A percentile compares a stretch with the other conserved stretches of the same genome.
These are phyloP conservation scores for Hipposideros larvatus DNA, from an alignment of 2,797 vertebrate species.

Conservation along the genomic window DNA sequence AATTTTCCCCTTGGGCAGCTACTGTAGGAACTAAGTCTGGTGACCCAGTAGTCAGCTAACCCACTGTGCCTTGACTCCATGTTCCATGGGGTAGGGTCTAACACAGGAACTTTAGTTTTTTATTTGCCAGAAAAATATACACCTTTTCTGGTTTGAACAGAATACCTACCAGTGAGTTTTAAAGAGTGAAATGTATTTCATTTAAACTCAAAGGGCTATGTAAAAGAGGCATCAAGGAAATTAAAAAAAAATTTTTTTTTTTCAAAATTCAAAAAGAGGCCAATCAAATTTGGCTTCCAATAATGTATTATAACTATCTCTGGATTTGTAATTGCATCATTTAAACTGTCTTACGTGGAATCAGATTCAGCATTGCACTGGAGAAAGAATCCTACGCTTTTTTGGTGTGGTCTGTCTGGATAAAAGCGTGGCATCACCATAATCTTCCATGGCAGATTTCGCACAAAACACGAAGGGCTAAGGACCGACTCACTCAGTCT, in stretches of 20 bases:
- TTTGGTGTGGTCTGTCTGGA: constrained; percentile 98
- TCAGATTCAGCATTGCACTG: constrained; percentile 99
- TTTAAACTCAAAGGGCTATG: constrained; percentile 54
- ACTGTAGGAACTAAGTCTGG: neutral
- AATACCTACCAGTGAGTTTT: constrained; percentile 32
- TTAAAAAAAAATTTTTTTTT: neutral
- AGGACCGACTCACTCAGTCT: constrained; percentile 98
- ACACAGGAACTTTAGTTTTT: neutral
- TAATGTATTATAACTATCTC: constrained; percentile 25
- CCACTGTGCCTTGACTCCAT: neutral
- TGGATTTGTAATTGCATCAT: constrained; percentile 72
- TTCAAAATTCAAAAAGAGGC: neutral
- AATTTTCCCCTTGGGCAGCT: neutral
- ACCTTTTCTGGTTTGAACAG: neutral
- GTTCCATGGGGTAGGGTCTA: neutral
- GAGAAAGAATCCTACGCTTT: constrained; percentile 99
- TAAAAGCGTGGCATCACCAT: constrained; percentile 99
- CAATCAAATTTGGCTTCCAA: constrained; percentile 9
- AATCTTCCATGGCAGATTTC: constrained; percentile 99
- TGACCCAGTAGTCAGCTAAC: neutral
- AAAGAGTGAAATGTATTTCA: neutral
- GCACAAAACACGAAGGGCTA: constrained; percentile 99
- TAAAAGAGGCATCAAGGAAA: constrained; percentile 44
- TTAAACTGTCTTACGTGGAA: constrained; percentile 94
- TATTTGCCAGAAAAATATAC: neutral